A percentile compares a stretch with the other conserved stretches of the same genome.
These are phyloP conservation scores for Melanotaenia parkinsoni DNA, from an alignment of 2,797 vertebrate genomes.

Conservation along the genomic window DNA sequence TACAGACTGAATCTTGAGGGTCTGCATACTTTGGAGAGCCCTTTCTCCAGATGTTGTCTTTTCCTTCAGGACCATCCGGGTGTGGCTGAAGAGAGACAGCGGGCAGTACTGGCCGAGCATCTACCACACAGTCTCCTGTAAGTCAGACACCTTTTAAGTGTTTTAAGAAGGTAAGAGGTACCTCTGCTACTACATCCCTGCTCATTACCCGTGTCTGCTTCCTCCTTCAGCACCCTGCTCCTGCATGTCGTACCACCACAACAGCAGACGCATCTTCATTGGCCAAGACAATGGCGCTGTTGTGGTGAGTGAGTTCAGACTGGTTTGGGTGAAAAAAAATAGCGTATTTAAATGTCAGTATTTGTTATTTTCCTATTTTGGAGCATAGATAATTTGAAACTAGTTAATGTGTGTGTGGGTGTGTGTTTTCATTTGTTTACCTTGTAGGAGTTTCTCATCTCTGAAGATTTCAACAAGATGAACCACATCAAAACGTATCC, in stretches of 20 bases:
- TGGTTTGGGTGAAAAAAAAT: neutral
- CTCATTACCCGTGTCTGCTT: too few species aligned
- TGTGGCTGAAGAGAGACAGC: conserved; percentile 98
- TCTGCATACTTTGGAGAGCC: neutral
- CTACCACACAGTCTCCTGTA: conserved; percentile 96
- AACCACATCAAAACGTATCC: conserved; percentile 97
- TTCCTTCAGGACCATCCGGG: conserved; percentile 89
- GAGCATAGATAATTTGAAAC: neutral
- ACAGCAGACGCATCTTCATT: conserved; percentile 95
- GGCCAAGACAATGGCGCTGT: conserved; percentile 96
- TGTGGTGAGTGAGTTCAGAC: conserved; percentile 85
- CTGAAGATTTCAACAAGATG: conserved; percentile 99
- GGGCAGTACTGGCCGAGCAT: conserved; percentile 99
- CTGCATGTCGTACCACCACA: conserved; percentile 94
- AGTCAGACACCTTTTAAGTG: conserved; percentile 72
- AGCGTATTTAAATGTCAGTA: conserved; percentile 34
- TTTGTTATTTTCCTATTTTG: conserved; percentile 19
- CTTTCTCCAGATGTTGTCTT: conserved; percentile 6
- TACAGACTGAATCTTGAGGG: too few species aligned
- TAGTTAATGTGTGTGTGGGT: conserved; percentile 20
- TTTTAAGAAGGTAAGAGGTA: neutral
- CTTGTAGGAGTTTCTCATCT: conserved; percentile 94
- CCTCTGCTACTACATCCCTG: neutral
- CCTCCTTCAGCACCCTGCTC: conserved; percentile 89
- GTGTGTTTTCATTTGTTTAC: conserved; percentile 1